phyloP scores from a whole-genome alignment of 2,113 vertebrate genomes.

The Alethe diademata region DNA sequence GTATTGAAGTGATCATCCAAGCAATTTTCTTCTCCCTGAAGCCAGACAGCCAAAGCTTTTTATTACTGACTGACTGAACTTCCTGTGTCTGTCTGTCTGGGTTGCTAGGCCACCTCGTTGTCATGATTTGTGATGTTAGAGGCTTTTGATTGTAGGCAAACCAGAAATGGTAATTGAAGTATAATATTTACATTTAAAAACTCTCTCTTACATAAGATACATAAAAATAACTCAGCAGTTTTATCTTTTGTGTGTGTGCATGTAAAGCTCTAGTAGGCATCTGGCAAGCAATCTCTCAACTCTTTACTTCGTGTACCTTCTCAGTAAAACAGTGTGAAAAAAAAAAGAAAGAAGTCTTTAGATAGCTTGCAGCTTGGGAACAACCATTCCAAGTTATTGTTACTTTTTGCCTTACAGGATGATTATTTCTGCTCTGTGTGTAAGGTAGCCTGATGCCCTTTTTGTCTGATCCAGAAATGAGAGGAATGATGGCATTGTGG shows the following conservation, averaged over 20 bases:
- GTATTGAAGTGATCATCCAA: constrained; percentile 55
- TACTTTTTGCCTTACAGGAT: background rate
- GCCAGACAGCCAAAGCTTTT: constrained; percentile 60
- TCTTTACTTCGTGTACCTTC: background rate
- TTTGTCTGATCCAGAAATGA: background rate
- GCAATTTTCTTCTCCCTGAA: constrained; percentile 62
- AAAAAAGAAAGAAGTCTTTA: background rate
- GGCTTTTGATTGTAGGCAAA: constrained; percentile 21
- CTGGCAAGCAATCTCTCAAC: background rate
- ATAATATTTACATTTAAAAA: constrained; percentile 8
- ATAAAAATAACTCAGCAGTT: background rate
- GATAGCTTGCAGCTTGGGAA: background rate
- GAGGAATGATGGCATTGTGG: background rate
- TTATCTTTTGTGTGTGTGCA: background rate
- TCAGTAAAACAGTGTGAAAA: background rate
- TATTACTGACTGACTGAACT: constrained; percentile 60
- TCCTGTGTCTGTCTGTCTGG: constrained; percentile 35
- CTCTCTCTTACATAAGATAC: background rate
- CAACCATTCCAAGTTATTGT: rapidly evolving
- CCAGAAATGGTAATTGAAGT: background rate
- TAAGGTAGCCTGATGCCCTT: background rate
- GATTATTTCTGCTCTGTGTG: background rate
- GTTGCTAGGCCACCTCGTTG: constrained; percentile 5
- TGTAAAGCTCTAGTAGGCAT: background rate
- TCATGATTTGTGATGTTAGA: background rate